Percentiles rank a stretch among this genome's conserved stretches.
Evolutionary conservation across 1,140 invertebrate genomes (phyloP).

Genomic region (Argopecten irradians): DNA sequence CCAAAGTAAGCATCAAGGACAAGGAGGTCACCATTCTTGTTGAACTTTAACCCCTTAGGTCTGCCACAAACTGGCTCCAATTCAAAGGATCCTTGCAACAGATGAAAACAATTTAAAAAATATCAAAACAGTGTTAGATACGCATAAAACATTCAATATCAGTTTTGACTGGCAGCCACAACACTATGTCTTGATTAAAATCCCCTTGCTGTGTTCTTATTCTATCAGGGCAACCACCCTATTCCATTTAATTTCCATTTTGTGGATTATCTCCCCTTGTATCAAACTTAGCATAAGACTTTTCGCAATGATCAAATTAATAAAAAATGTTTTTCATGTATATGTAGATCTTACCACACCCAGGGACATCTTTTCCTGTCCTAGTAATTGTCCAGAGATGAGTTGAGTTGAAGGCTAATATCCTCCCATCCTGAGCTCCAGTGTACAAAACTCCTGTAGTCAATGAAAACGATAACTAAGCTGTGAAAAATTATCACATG

Average conservation of each 20-base stretch:
- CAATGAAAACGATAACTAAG: neutral
- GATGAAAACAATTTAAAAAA: neutral
- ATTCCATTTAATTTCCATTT: too few relatives aligned
- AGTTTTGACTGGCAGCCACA: too few relatives aligned
- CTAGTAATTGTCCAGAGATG: conserved; percentile 50
- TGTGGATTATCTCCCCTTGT: too few relatives aligned
- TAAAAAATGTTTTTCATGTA: neutral
- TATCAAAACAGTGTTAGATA: neutral
- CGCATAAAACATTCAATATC: too few relatives aligned
- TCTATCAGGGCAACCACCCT: too few relatives aligned
- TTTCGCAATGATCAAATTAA: too few relatives aligned
- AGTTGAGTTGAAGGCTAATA: conserved; percentile 55
- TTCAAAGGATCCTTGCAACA: conserved; percentile 51
- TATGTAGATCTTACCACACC: conserved; percentile 59
- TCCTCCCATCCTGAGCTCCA: conserved; percentile 65
- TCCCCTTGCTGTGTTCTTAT: too few relatives aligned
- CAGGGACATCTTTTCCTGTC: conserved; percentile 52
- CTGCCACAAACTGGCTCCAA: conserved; percentile 82
- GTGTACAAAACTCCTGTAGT: conserved; percentile 65
- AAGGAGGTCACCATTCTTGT: conserved; percentile 82
- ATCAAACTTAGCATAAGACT: too few relatives aligned
- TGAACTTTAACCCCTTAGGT: conserved; percentile 86
- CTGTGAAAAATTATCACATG: neutral
- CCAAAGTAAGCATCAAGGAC: conserved; percentile 89
- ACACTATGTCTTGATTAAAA: too few relatives aligned